phyloP scores from a whole-genome alignment of 1,140 invertebrate genomes.

The Sycophila sp. region DNA sequence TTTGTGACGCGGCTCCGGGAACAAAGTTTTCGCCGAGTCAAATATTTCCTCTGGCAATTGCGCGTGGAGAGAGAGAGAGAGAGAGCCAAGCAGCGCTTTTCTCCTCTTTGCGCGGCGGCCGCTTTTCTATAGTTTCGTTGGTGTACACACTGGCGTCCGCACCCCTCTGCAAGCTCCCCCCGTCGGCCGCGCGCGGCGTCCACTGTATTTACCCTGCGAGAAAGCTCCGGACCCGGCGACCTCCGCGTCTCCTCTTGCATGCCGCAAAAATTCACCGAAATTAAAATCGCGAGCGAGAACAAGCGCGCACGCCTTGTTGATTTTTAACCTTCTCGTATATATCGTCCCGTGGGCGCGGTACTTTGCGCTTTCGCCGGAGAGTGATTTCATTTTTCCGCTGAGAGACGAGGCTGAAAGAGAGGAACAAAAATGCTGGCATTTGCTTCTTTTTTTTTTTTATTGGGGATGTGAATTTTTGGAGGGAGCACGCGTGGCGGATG shows the following conservation, averaged over 20 bases:
- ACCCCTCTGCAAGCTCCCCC: too few species aligned
- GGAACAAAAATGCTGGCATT: too few species aligned
- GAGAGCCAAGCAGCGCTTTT: not conserved
- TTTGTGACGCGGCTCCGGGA: not conserved
- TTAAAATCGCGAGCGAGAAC: constrained; percentile 15
- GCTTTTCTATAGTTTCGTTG: not conserved
- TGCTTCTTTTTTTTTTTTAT: too few species aligned
- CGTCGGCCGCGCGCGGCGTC: not conserved
- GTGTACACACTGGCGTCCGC: not conserved
- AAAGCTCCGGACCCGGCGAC: not conserved
- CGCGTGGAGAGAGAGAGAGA: not conserved
- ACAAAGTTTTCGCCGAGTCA: constrained; percentile 5
- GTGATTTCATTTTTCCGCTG: too few species aligned
- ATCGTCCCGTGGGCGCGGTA: too few species aligned
- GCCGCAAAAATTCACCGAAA: not conserved
- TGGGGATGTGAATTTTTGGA: too few species aligned
- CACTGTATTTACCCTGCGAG: not conserved
- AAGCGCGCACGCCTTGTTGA: too few species aligned
- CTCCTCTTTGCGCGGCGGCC: not conserved
- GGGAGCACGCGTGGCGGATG: too few species aligned
- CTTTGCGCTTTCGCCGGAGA: too few species aligned
- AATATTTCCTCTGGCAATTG: constrained; percentile 16
- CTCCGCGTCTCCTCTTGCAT: too few species aligned
- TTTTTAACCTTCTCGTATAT: too few species aligned
- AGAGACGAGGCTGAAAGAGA: too few species aligned